Base-by-base conservation (phyloP, 2,113 vertebrate genomes). In the Salvelinus namaycush region DNA sequence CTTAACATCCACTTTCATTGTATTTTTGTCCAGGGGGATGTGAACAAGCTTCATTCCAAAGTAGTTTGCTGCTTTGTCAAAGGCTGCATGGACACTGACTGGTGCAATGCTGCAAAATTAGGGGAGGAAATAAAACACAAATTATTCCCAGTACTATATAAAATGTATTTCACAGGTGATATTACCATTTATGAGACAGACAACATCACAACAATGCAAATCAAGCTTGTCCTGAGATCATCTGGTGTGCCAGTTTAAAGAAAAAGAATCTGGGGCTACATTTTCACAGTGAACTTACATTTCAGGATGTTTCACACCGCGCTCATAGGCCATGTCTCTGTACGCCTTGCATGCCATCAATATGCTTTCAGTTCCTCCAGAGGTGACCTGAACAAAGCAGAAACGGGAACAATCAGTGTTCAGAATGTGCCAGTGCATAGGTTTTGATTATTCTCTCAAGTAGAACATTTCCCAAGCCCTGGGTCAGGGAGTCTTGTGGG, bases 341-440 rank as follows among this genome's bases (percentile, higher is more conserved):
- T 99, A 99, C 0, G 97, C 97, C 87, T 99, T 99, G 92, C 98
- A 99, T 76, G 96, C 98, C 97, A 99, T 97, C 76, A 99, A 86
- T 64, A 99, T 99, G 86, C 98, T 99, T 87, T 99, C 98, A 0
- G 97, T 99, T 0, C 98, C 98, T 68, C 98, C 98, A 76, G 94
- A 94, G 3, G 94, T 94, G 13, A 94, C 94, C 94, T 94, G 80
- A n/a, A 75, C 5, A 77, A 65, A 76, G 18, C 29, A 12, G 2
- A 68, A 62, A 62, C 18, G 24, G 24, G 18, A 62, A 66, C 49
- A 60, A 44, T 44, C 27, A 73, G 22, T 18, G 16, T 18, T 54
- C 51, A 18, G 16, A 39, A 12, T 3, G 68, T 31, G 18, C 39
- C 39, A 11, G 20, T 8, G 51, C 7, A 75, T 31, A 4, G 24